Conservation (phyloP, 2,888 invertebrate species). For the Pterostichus madidus region DNA sequence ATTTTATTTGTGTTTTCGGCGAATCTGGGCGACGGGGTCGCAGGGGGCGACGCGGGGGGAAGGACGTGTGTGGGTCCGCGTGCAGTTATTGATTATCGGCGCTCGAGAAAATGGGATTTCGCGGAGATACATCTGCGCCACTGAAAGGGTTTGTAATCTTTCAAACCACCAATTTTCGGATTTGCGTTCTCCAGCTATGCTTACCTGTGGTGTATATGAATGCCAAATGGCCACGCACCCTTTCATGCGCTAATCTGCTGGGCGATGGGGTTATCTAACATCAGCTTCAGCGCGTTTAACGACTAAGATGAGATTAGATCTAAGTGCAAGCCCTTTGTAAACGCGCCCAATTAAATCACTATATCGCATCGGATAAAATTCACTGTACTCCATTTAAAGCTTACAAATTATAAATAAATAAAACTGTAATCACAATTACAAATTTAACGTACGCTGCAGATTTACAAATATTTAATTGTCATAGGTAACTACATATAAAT, state of each 20-base stretch:
- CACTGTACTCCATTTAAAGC: no score
- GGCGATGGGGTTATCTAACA: neutral
- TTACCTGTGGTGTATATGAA: neutral
- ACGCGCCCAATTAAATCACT: neutral
- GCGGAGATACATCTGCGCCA: conserved; percentile 38
- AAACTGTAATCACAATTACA: no score
- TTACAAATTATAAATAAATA: no score
- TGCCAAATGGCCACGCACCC: conserved; percentile 10
- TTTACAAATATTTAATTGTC: no score
- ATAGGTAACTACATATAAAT: no score
- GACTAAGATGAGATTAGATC: conserved; percentile 1
- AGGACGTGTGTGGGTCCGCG: conserved; percentile 26
- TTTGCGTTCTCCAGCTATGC: neutral
- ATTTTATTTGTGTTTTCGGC: conserved; percentile 65
- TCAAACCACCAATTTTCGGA: conserved; percentile 19
- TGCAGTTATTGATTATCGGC: conserved; percentile 57
- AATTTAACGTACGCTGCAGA: no score
- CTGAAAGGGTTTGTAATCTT: neutral
- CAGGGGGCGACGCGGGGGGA: neutral
- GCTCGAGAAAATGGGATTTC: conserved; percentile 59
- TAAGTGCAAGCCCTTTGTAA: neutral
- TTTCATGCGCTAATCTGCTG: neutral
- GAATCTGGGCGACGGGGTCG: conserved; percentile 5
- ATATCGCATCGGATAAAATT: neutral
- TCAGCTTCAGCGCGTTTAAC: neutral